Conservation (phyloP, 1,140 invertebrate genomes). For the Pseudobourletiella spinata region DNA sequence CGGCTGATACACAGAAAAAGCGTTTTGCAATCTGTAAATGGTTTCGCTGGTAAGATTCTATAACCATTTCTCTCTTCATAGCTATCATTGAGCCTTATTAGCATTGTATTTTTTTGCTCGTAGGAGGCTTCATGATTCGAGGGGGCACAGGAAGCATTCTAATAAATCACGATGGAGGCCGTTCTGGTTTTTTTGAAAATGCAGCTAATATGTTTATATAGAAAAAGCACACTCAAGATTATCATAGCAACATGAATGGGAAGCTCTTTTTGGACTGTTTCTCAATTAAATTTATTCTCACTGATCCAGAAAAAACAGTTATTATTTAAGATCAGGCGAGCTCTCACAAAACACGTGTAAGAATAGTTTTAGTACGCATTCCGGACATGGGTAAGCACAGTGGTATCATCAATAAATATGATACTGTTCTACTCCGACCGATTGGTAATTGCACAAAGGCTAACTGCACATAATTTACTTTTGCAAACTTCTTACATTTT, state of each 20-base stretch:
- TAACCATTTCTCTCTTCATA: no score
- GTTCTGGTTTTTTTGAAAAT: constrained; percentile 1
- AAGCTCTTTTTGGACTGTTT: constrained; percentile 9
- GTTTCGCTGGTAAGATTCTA: no score
- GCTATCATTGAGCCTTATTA: no score
- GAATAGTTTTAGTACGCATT: not conserved
- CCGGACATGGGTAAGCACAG: no score
- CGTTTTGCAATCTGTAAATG: no score
- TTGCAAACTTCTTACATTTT: no score
- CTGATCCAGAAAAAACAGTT: constrained; percentile 4
- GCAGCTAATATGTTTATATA: constrained; percentile 12
- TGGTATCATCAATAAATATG: not conserved
- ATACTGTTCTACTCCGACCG: not conserved
- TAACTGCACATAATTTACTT: no score
- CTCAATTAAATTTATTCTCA: not conserved
- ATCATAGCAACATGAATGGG: constrained; percentile 17
- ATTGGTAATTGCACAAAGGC: not conserved
- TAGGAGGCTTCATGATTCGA: not conserved
- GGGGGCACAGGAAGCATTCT: constrained; percentile 6
- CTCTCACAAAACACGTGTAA: not conserved
- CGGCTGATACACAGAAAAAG: no score
- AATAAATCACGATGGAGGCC: constrained; percentile 7
- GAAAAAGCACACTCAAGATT: constrained; percentile 13
- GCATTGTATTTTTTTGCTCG: no score
- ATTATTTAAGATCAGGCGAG: constrained; percentile 9